These are phyloP conservation scores for Scaptomyza tumidula DNA, from an alignment of 2,888 invertebrate genomes.

Conservation along the genomic window DNA sequence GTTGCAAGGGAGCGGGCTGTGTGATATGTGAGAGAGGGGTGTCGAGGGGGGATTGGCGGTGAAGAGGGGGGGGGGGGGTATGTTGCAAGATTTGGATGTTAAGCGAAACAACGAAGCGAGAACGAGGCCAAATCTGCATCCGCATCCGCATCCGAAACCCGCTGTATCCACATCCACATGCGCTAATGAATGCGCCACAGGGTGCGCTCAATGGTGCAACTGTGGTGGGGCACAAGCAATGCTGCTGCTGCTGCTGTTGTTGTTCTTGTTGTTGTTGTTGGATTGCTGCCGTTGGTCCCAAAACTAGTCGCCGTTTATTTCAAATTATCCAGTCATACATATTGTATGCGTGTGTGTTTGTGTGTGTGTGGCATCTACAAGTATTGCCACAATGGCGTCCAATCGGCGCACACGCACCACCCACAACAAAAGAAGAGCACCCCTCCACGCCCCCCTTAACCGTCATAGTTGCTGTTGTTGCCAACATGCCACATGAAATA, in stretches of 20 bases:
- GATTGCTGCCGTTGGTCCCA: slow-evolving; percentile 60
- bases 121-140: slow-evolving; percentile 62
- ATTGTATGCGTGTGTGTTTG: slow-evolving; percentile 11
- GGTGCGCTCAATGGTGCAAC: slow-evolving; percentile 11
- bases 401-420: slow-evolving; percentile 54
- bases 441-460: slow-evolving; percentile 1
- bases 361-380: slow-evolving; percentile 43
- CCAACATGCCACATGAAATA: background rate
- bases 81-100: slow-evolving; percentile 31
- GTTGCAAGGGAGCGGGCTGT: slow-evolving; percentile 9
- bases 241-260: background rate
- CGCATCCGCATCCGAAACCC: slow-evolving; percentile 34
- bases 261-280: slow-evolving; percentile 34
- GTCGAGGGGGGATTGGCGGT: too few species aligned
- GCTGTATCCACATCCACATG: slow-evolving; percentile 44
- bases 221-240: slow-evolving; percentile 22
- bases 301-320: slow-evolving; percentile 66
- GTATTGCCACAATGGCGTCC: slow-evolving; percentile 64
- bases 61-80: background rate
- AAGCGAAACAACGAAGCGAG: slow-evolving; percentile 56
- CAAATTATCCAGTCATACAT: slow-evolving; percentile 46
- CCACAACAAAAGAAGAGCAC: slow-evolving; percentile 4
- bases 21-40: background rate
- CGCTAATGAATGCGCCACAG: slow-evolving; percentile 68
- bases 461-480: slow-evolving; percentile 9